phyloP scores from a whole-genome alignment of 2,888 invertebrate genomes.

The Anthrax anthrax region DNA sequence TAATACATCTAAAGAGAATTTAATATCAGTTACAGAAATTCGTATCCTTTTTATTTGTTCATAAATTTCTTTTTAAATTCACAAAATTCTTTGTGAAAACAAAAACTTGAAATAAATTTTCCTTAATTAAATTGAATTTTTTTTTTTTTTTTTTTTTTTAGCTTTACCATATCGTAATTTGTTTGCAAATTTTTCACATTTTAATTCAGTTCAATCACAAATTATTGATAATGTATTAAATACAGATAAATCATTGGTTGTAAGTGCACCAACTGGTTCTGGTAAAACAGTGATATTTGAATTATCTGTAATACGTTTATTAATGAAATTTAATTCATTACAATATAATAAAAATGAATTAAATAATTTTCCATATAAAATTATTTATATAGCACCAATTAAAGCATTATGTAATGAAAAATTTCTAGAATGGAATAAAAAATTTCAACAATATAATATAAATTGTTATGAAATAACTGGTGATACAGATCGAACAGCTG shows the following conservation, averaged over 20 bases:
- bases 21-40: conserved; percentile 8
- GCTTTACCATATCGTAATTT: conserved; percentile 40
- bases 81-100: too few species aligned
- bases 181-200: conserved; percentile 44
- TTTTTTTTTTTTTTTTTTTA: conserved; percentile 15
- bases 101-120: too few species aligned
- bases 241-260: conserved; percentile 54
- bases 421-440: conserved; percentile 54
- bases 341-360: conserved; percentile 12
- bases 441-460: conserved; percentile 48
- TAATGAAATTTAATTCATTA: conserved; percentile 43
- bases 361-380: conserved; percentile 33
- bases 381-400: conserved; percentile 73
- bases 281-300: conserved; percentile 76
- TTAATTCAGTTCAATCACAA: conserved; percentile 59
- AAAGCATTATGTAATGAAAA: conserved; percentile 65
- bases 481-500: conserved; percentile 52
- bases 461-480: conserved; percentile 59
- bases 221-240: conserved; percentile 53
- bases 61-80: too few species aligned
- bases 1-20: neutral
- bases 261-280: conserved; percentile 70
- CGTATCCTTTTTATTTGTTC: conserved; percentile 13
- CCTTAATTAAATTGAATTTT: too few species aligned
- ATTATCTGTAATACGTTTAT: conserved; percentile 53